phyloP scores from a whole-genome alignment of 2,888 invertebrate genomes.

The Linnaemya tessellans region DNA sequence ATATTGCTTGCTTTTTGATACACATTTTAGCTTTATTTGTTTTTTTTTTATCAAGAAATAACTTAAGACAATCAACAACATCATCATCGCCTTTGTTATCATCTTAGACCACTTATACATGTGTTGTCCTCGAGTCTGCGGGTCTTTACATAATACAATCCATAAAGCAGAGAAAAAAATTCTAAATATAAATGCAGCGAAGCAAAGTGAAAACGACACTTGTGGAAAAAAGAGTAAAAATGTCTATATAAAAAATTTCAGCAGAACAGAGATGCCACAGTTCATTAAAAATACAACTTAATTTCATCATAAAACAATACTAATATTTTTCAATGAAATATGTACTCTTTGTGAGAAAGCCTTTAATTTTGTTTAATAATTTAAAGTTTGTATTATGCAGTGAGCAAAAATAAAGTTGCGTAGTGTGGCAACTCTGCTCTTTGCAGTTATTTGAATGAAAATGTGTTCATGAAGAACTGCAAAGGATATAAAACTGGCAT shows the following conservation, averaged over 20 bases:
- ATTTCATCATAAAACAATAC: too few species aligned
- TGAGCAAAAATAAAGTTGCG: not conserved
- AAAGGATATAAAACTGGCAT: conserved; percentile 15
- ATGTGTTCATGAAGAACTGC: not conserved
- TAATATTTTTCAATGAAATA: too few species aligned
- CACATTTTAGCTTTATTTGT: not conserved
- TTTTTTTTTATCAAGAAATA: conserved; percentile 20
- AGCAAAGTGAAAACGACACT: conserved; percentile 15
- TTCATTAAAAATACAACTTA: too few species aligned
- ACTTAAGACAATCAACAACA: conserved; percentile 42
- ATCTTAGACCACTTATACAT: conserved; percentile 54
- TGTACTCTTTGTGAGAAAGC: too few species aligned
- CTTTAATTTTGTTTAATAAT: too few species aligned
- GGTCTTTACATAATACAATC: conserved; percentile 31
- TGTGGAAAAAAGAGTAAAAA: not conserved
- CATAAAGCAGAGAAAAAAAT: conserved; percentile 1
- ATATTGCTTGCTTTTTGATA: not conserved
- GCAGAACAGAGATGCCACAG: not conserved
- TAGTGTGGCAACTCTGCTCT: not conserved
- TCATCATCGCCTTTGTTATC: conserved; percentile 57
- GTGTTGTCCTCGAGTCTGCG: conserved; percentile 51
- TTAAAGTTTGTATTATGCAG: too few species aligned
- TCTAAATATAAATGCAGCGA: conserved; percentile 20
- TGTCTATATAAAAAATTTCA: not conserved
- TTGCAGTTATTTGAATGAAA: not conserved